These are phyloP conservation scores for pig (Sus scrofa) DNA, from an alignment of 2,113 vertebrate species.

Conservation along the genomic window DNA sequence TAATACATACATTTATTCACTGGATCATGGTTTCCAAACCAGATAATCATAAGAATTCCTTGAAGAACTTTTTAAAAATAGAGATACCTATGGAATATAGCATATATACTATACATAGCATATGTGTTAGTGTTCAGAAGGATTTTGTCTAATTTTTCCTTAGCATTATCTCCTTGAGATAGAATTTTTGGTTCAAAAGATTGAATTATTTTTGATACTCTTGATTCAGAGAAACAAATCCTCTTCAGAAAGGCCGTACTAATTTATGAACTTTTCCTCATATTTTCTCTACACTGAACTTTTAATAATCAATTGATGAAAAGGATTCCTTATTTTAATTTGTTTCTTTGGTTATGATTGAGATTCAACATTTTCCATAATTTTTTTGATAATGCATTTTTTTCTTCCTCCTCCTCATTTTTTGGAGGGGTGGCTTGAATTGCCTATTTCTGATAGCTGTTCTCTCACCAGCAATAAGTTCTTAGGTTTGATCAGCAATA, in stretches of 20 bases:
- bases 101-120: background rate
- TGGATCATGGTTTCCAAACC: background rate
- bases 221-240: slow-evolving; percentile 44
- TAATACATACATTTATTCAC: slow-evolving; percentile 12
- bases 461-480: background rate
- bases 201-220: slow-evolving; percentile 46
- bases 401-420: background rate
- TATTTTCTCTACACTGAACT: background rate
- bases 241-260: background rate
- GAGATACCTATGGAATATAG: background rate
- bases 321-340: slow-evolving; percentile 33
- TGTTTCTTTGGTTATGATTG: slow-evolving; percentile 35
- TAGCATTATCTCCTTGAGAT: background rate
- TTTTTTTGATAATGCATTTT: background rate
- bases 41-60: background rate
- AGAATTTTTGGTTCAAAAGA: slow-evolving; percentile 24
- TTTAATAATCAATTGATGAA: background rate
- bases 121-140: background rate
- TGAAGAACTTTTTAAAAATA: background rate
- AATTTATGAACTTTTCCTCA: background rate
- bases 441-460: background rate
- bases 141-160: slow-evolving; percentile 33
- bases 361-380: background rate
- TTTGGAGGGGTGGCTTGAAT: background rate
- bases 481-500: background rate